phyloP scores from a whole-genome alignment of 2,888 invertebrate genomes.

The Synergus gifuensis region DNA sequence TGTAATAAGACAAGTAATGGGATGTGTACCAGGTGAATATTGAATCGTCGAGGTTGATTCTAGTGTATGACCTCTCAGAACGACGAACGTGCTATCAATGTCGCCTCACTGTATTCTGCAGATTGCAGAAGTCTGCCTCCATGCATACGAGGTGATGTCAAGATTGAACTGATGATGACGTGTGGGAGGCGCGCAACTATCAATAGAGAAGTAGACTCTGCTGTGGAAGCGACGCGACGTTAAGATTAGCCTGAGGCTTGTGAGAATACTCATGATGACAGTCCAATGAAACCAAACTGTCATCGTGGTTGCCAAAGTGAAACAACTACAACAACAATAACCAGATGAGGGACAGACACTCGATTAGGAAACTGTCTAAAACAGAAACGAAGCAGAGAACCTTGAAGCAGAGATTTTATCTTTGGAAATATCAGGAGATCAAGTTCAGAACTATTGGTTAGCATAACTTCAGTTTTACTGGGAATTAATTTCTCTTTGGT shows the following conservation, averaged over 20 bases:
- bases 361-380: constrained; percentile 44
- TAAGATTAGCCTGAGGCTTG: constrained; percentile 43
- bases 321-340: constrained; percentile 43
- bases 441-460: background rate
- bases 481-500: background rate
- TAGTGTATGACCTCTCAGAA: constrained; percentile 22
- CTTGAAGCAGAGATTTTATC: background rate
- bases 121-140: constrained; percentile 41
- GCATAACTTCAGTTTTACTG: background rate
- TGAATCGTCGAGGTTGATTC: background rate
- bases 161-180: constrained; percentile 49
- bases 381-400: constrained; percentile 26
- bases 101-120: constrained; percentile 49
- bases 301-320: constrained; percentile 40
- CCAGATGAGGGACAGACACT: constrained; percentile 42
- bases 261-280: constrained; percentile 44
- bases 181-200: constrained; percentile 49
- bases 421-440: background rate
- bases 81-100: constrained; percentile 45
- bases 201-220: constrained; percentile 53
- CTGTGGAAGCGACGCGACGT: constrained; percentile 37
- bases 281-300: constrained; percentile 44
- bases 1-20: background rate
- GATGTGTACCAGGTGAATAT: background rate
- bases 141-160: constrained; percentile 50